Evolutionary conservation across 2,888 invertebrate genomes (phyloP), one percentile per base, ranked within the genome.

Genomic region (Zonitis immaculata): DNA sequence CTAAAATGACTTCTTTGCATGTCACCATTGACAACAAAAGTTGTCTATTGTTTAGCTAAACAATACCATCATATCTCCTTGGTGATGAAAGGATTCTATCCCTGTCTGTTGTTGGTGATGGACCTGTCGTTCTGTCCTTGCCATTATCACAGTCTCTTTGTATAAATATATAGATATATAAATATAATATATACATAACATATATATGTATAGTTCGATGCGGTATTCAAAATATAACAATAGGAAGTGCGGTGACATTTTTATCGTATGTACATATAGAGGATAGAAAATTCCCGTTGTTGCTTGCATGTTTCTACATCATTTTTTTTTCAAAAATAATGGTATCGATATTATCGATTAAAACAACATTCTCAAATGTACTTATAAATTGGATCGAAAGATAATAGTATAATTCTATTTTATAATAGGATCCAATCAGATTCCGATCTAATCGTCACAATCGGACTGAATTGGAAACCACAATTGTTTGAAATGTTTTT

Each of bases 1-100:
- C 72, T 68, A 69, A 70, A 72, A 70, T 70, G 72, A 72, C 72
- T 72, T 72, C 71, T 72, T 72, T 72, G 72, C 72, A 72, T 72
- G 72, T 72, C 71, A 72, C 69, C 71, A 71, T 71, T 70, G 71
- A 71, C 72, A 72, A 73, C 71, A 71, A 73, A 71, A 73, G 71
- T 72, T 72, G 69, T 67, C 70, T 67, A 72, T 73, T 73, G 72
- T 73, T 72, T 73, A 71, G 71, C 70, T 71, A 71, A 73, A 73
- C 72, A 73, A 73, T 71, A 65, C 71, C 72, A 71, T 72, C 72
- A 72, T 72, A 72, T 72, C 71, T 72, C 69, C 71, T 71, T 71
- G 71, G 69, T 69, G 71, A 72, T 72, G 72, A 72, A 72, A 66
- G 59, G 64, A 57, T 57, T 58, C 55, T 57, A 49, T 56, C 61